Conservation (phyloP, 1,140 invertebrate species). For the Drosophila sechellia region DNA sequence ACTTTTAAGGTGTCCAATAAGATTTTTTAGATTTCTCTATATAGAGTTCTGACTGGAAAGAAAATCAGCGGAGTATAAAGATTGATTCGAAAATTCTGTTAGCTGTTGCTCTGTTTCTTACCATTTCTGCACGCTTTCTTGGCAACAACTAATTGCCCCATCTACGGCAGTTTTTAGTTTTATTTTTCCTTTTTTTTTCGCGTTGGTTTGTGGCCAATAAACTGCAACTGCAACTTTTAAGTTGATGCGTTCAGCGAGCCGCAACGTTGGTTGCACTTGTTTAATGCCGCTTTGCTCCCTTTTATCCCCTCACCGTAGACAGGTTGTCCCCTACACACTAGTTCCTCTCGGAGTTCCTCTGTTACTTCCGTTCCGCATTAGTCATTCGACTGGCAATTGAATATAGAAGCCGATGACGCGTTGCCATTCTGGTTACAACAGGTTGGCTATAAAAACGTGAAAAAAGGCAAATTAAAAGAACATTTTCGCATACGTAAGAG, state of each 20-base stretch:
- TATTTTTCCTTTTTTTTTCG: slow-evolving; percentile 12
- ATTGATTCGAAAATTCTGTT: slow-evolving; percentile 37
- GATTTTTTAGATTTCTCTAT: background rate
- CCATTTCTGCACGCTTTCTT: slow-evolving; percentile 71
- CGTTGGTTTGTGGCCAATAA: slow-evolving; percentile 74
- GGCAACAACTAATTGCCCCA: slow-evolving; percentile 67
- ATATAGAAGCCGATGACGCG: slow-evolving; percentile 58
- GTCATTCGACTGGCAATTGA: slow-evolving; percentile 38
- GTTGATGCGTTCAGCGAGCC: slow-evolving; percentile 59
- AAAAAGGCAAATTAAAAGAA: slow-evolving; percentile 44
- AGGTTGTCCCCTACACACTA: slow-evolving; percentile 10
- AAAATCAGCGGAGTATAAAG: slow-evolving; percentile 36
- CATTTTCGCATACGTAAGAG: slow-evolving; percentile 49
- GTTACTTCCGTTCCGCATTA: slow-evolving; percentile 66
- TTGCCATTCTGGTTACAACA: slow-evolving; percentile 20
- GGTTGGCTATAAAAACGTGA: slow-evolving; percentile 2
- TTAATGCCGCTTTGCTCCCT: background rate
- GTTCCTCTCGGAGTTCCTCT: slow-evolving; percentile 38
- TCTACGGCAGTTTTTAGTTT: slow-evolving; percentile 25
- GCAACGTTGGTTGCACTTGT: slow-evolving; percentile 59
- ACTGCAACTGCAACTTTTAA: slow-evolving; percentile 58
- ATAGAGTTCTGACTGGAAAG: background rate
- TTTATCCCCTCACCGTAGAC: slow-evolving; percentile 6
- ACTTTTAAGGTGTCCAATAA: too few relatives aligned
- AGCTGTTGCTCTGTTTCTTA: slow-evolving; percentile 26